A percentile compares a stretch with the other conserved stretches of the same genome.
These are phyloP conservation scores for Drosophila algonquin DNA, from an alignment of 2,888 invertebrate species.

Conservation along the genomic window DNA sequence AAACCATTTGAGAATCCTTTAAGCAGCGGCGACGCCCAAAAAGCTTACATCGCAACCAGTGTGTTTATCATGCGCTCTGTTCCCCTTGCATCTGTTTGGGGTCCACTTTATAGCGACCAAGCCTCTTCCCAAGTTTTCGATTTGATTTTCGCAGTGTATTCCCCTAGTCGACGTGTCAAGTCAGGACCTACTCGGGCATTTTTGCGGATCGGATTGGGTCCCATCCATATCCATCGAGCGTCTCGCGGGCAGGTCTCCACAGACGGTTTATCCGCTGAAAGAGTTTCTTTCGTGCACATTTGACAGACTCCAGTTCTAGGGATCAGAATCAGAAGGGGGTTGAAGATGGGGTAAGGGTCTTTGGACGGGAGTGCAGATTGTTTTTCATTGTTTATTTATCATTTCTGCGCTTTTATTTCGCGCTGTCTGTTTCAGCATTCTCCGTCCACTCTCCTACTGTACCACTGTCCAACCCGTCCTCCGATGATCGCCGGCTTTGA, in stretches of 20 bases:
- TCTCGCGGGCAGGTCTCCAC: conserved; percentile 1
- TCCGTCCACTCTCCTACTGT: background rate
- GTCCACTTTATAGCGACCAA: background rate
- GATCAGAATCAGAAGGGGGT: background rate
- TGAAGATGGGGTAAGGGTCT: background rate
- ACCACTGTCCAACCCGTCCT: conserved; percentile 7
- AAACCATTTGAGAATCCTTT: conserved; percentile 72
- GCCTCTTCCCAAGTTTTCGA: background rate
- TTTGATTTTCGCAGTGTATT: conserved; percentile 5
- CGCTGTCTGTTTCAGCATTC: conserved; percentile 30
- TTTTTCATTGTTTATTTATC: conserved; percentile 74
- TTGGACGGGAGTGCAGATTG: conserved; percentile 2
- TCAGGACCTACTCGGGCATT: conserved; percentile 29
- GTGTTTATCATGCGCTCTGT: conserved; percentile 53
- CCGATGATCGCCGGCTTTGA: conserved; percentile 47
- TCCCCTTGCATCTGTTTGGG: conserved; percentile 7
- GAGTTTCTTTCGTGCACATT: conserved; percentile 44
- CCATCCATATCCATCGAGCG: conserved; percentile 44
- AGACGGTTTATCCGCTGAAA: conserved; percentile 35
- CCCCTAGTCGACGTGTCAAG: background rate
- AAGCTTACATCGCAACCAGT: conserved; percentile 64
- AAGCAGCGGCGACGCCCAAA: conserved; percentile 51
- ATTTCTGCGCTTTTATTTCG: conserved; percentile 66
- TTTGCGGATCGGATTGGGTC: conserved; percentile 28
- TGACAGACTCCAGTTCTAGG: conserved; percentile 56